Evolutionary conservation across 2,888 invertebrate species (phyloP).

Genomic region (Pyrgus malvae): DNA sequence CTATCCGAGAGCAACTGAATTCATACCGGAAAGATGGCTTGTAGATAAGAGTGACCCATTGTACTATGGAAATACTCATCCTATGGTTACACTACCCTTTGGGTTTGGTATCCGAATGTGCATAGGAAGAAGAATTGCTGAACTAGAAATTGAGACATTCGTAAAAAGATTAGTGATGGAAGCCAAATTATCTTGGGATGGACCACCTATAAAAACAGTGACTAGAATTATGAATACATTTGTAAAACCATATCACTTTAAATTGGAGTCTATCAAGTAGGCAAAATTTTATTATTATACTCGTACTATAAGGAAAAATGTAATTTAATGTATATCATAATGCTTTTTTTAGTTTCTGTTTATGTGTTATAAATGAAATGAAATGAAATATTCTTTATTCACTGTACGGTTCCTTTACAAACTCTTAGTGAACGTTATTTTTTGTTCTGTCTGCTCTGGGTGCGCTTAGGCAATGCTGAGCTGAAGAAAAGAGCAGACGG

Average conservation of each 20-base stretch:
- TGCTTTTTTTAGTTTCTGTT: too few relatives aligned
- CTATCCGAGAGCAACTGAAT: slow-evolving; percentile 80
- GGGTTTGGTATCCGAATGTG: slow-evolving; percentile 86
- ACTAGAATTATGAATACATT: slow-evolving; percentile 56
- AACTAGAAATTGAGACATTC: slow-evolving; percentile 84
- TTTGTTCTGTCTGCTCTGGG: too few relatives aligned
- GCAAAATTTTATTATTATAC: not conserved
- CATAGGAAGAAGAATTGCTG: slow-evolving; percentile 87
- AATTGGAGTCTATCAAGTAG: slow-evolving; percentile 43
- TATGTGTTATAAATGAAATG: too few relatives aligned
- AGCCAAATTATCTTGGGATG: slow-evolving; percentile 60
- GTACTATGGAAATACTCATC: slow-evolving; percentile 74
- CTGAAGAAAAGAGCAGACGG: too few relatives aligned
- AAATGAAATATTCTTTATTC: too few relatives aligned
- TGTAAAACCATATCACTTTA: slow-evolving; percentile 56
- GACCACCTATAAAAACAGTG: slow-evolving; percentile 56
- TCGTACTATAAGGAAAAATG: too few relatives aligned
- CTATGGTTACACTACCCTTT: slow-evolving; percentile 85
- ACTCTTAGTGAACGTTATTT: too few relatives aligned
- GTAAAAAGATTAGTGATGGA: slow-evolving; percentile 58
- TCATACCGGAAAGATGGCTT: slow-evolving; percentile 87
- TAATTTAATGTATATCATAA: too few relatives aligned
- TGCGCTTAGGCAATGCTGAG: too few relatives aligned
- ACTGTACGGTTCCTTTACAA: too few relatives aligned
- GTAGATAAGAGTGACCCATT: slow-evolving; percentile 71